These are phyloP conservation scores for Phalacrocorax pelagicus DNA, from an alignment of 2,113 vertebrate species.

Conservation along the genomic window DNA sequence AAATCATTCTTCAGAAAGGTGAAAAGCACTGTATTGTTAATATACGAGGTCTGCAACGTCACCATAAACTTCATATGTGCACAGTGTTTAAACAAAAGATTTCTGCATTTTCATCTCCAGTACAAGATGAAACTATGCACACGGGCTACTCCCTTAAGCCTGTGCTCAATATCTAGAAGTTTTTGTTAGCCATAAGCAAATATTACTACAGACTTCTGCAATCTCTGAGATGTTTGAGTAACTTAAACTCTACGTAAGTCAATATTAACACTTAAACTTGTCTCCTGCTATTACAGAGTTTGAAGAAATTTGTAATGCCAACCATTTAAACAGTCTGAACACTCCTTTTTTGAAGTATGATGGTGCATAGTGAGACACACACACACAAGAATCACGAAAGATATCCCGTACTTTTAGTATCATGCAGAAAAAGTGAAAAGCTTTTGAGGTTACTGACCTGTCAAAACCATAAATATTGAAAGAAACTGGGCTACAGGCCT, in stretches of 20 bases:
- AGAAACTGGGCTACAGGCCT: background rate
- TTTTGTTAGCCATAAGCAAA: slow-evolving; percentile 41
- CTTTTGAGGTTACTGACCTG: background rate
- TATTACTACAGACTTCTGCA: background rate
- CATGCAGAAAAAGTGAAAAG: background rate
- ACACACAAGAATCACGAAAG: background rate
- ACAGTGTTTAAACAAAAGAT: background rate
- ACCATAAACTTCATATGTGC: background rate
- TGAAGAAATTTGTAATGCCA: background rate
- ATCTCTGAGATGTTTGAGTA: background rate
- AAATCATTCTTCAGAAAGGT: background rate
- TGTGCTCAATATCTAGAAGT: background rate
- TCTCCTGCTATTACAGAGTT: background rate
- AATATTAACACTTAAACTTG: slow-evolving; percentile 39
- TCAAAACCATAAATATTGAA: background rate
- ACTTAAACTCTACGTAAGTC: background rate
- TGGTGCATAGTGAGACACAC: background rate
- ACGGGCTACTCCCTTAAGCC: background rate
- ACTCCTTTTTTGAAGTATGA: background rate
- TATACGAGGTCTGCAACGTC: rapidly evolving
- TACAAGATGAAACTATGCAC: background rate
- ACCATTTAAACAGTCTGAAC: background rate
- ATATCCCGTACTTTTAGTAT: background rate
- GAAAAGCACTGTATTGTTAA: background rate
- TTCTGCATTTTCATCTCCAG: background rate